These are phyloP conservation scores for Mobula hypostoma DNA, from an alignment of 2,113 vertebrate species.

Conservation along the genomic window DNA sequence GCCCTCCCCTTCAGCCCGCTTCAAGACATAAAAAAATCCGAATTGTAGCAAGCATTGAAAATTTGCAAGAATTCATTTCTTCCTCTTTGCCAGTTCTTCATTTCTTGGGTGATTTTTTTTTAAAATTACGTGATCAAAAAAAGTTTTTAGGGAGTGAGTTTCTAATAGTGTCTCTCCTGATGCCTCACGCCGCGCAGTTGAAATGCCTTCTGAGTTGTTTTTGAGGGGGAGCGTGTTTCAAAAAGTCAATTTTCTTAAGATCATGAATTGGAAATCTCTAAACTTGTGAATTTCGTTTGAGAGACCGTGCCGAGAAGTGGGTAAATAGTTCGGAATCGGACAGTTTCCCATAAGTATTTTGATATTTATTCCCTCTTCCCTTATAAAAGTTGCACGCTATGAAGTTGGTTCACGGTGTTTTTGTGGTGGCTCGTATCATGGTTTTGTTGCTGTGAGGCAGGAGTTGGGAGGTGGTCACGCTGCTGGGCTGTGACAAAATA, in stretches of 20 bases:
- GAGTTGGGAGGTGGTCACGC: conserved; percentile 12
- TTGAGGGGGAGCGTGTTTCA: background rate
- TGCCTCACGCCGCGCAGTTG: background rate
- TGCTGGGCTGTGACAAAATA: conserved; percentile 13
- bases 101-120: conserved; percentile 5
- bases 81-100: conserved; percentile 16
- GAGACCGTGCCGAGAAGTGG: background rate
- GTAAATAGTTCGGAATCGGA: conserved; percentile 10
- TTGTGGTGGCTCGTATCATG: background rate
- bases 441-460: conserved; percentile 25
- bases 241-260: background rate
- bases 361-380: background rate
- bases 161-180: background rate
- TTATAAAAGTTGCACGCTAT: conserved; percentile 7
- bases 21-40: background rate
- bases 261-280: background rate
- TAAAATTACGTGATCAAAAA: background rate
- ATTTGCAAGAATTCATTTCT: background rate
- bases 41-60: background rate
- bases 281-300: conserved; percentile 24
- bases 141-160: background rate
- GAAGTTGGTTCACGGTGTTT: conserved; percentile 17
- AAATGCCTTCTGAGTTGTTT: background rate
- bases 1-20: background rate
- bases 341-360: background rate